phyloP scores from a whole-genome alignment of 2,888 invertebrate genomes.

The Drosophila greeni region DNA sequence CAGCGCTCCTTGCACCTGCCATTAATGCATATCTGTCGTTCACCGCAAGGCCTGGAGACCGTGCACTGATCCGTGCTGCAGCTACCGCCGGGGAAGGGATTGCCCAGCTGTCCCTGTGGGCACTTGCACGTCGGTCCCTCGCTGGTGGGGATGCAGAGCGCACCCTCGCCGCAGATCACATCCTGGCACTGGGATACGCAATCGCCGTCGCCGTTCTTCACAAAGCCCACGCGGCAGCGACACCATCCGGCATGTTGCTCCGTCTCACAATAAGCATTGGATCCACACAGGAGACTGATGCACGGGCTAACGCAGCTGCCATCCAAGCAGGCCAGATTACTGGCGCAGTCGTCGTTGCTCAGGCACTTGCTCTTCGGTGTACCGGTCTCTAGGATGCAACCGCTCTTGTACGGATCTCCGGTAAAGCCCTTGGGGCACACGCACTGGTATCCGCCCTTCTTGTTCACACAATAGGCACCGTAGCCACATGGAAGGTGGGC shows the following conservation, averaged over 20 bases:
- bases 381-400: constrained; percentile 84
- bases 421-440: constrained; percentile 89
- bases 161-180: constrained; percentile 89
- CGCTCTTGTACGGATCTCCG: constrained; percentile 91
- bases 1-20: constrained; percentile 94
- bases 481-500: constrained; percentile 89
- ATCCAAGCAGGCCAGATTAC: constrained; percentile 87
- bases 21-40: constrained; percentile 89
- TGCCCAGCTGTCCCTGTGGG: constrained; percentile 90
- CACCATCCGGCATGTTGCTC: constrained; percentile 94
- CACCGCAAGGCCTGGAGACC: constrained; percentile 86
- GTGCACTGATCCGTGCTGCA: constrained; percentile 91
- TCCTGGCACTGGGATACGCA: constrained; percentile 84
- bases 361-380: constrained; percentile 84
- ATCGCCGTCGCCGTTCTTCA: constrained; percentile 87
- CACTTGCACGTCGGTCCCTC: constrained; percentile 93
- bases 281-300: constrained; percentile 86
- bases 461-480: constrained; percentile 92
- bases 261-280: constrained; percentile 91
- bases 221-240: constrained; percentile 89
- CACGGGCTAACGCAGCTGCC: constrained; percentile 91
- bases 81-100: constrained; percentile 93
- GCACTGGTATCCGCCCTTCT: constrained; percentile 91
- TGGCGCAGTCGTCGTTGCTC: constrained; percentile 88
- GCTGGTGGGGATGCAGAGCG: constrained; percentile 90